Conservation (phyloP, 2,797 vertebrate species). For the Sebastolobus altivelis region DNA sequence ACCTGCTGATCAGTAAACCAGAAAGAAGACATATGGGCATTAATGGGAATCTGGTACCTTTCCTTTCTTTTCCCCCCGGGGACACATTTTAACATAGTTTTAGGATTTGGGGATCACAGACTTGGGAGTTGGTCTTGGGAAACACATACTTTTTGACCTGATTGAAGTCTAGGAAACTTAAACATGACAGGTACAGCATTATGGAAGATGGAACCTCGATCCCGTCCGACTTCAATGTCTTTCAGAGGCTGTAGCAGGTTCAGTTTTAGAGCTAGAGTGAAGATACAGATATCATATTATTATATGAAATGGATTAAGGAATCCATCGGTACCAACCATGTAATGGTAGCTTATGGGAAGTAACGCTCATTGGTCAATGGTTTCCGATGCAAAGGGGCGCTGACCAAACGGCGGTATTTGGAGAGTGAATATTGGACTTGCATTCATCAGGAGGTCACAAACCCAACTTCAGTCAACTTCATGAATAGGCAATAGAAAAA, state of each 20-base stretch:
- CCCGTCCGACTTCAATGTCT: no score
- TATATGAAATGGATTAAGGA: no score
- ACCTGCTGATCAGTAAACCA: slow-evolving; percentile 3
- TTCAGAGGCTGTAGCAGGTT: no score
- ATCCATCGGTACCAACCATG: no score
- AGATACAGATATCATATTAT: no score
- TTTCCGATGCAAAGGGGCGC: no score
- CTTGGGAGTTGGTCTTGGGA: neutral
- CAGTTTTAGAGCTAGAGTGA: no score
- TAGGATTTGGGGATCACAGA: slow-evolving; percentile 6
- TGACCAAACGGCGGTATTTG: no score
- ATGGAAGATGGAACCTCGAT: no score
- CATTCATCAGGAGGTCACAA: neutral
- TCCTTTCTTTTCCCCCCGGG: neutral
- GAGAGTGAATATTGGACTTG: neutral
- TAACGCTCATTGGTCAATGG: no score
- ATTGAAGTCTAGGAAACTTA: neutral
- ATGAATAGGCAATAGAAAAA: neutral
- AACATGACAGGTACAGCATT: neutral
- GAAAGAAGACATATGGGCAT: neutral
- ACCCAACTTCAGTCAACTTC: neutral
- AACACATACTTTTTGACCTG: neutral
- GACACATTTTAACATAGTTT: neutral
- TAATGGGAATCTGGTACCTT: neutral
- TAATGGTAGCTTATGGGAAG: accelerated